Percentiles rank a stretch among this genome's conserved stretches.
These are phyloP conservation scores for Selene dorsalis DNA, from an alignment of 2,797 vertebrate genomes.

Conservation along the genomic window DNA sequence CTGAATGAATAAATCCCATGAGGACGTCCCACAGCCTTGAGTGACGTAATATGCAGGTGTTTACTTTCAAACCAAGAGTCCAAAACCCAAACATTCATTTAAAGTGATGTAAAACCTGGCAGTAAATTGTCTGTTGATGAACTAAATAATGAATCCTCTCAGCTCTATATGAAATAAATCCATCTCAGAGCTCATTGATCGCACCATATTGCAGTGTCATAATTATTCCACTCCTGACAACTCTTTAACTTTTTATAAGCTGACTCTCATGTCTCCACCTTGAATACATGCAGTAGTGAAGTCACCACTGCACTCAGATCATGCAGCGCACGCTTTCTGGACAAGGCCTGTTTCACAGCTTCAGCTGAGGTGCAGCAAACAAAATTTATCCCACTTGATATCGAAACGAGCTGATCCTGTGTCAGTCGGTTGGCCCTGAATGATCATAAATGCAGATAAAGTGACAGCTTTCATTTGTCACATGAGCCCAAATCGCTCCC, in stretches of 20 bases:
- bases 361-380: background rate
- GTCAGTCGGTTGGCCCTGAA: background rate
- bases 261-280: too few species aligned
- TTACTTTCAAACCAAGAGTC: background rate
- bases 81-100: background rate
- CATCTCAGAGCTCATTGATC: background rate
- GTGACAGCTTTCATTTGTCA: conserved; percentile 7
- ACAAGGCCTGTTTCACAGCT: background rate
- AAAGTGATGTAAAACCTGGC: background rate
- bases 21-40: background rate
- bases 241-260: background rate
- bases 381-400: background rate
- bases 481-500: background rate
- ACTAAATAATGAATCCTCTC: background rate
- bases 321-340: too few species aligned
- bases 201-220: background rate
- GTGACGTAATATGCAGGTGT: background rate
- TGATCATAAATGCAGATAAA: background rate
- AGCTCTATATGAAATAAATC: background rate
- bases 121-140: background rate
- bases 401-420: background rate
- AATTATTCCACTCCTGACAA: background rate
- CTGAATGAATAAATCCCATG: background rate
- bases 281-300: too few species aligned
- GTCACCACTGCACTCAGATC: background rate